Percentiles rank a stretch among this genome's conserved stretches.
Conservation (phyloP, 1,140 invertebrate species). For the Drosophila santomea region DNA sequence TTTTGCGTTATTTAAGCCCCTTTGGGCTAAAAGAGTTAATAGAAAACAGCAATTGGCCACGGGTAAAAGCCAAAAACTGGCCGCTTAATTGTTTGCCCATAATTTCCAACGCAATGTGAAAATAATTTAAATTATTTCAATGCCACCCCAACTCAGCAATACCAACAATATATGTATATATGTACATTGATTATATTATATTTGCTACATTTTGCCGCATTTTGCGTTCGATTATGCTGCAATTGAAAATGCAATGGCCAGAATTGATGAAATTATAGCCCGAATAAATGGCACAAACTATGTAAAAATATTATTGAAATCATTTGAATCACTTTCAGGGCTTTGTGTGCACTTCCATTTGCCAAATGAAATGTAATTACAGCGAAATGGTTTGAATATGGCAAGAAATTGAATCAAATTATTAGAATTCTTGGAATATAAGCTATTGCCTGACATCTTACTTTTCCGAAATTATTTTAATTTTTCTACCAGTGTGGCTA, state of each 20-base stretch:
- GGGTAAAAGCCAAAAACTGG: conserved; percentile 19
- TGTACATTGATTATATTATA: conserved; percentile 32
- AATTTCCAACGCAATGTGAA: conserved; percentile 40
- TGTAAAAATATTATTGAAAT: conserved; percentile 8
- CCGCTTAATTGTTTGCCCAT: conserved; percentile 55
- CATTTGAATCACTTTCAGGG: neutral
- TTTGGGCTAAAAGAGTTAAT: conserved; percentile 43
- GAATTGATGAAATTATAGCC: conserved; percentile 30
- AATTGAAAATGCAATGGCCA: conserved; percentile 33
- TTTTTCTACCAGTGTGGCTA: conserved; percentile 9
- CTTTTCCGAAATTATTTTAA: neutral
- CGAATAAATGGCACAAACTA: conserved; percentile 18
- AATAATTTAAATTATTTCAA: conserved; percentile 59
- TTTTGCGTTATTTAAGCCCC: conserved; percentile 39
- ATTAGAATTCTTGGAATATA: too few species aligned
- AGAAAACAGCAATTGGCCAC: conserved; percentile 45
- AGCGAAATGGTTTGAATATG: too few species aligned
- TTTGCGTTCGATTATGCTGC: conserved; percentile 39
- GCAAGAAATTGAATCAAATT: too few species aligned
- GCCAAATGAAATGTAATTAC: neutral
- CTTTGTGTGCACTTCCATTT: neutral
- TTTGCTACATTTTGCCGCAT: conserved; percentile 37
- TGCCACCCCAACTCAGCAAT: conserved; percentile 16
- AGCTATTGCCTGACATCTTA: too few species aligned
- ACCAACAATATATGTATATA: neutral